Evolutionary conservation across 2,797 vertebrate species (phyloP).

Genomic region (Threskiornis aethiopicus): DNA sequence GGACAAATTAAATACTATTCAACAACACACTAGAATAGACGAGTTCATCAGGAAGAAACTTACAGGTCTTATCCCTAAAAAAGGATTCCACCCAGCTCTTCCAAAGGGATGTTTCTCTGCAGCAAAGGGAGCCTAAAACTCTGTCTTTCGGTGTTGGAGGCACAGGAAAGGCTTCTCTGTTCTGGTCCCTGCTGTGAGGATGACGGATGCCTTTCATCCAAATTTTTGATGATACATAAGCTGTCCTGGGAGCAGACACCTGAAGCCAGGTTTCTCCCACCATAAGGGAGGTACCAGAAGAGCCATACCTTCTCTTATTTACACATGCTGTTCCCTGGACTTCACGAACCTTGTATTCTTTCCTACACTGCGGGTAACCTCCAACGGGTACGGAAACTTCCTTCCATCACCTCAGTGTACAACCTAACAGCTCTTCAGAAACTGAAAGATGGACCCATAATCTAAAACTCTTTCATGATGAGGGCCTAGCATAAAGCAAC

Average conservation of each 20-base stretch:
- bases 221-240: neutral
- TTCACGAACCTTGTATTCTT: neutral
- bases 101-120: neutral
- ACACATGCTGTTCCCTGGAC: neutral
- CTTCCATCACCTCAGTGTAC: neutral
- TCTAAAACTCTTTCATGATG: neutral
- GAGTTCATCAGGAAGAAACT: neutral
- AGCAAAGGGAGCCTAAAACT: neutral
- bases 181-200: neutral
- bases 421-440: neutral
- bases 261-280: neutral
- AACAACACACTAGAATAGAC: neutral
- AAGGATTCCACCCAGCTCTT: neutral
- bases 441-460: neutral
- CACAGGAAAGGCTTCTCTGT: neutral
- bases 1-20: neutral
- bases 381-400: neutral
- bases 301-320: neutral
- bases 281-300: neutral
- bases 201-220: neutral
- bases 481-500: neutral
- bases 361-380: neutral
- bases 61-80: neutral
- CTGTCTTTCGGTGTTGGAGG: neutral
- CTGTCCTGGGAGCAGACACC: neutral